These are phyloP conservation scores for Drosophila takahashii DNA, from an alignment of 1,140 invertebrate genomes.

Conservation along the genomic window DNA sequence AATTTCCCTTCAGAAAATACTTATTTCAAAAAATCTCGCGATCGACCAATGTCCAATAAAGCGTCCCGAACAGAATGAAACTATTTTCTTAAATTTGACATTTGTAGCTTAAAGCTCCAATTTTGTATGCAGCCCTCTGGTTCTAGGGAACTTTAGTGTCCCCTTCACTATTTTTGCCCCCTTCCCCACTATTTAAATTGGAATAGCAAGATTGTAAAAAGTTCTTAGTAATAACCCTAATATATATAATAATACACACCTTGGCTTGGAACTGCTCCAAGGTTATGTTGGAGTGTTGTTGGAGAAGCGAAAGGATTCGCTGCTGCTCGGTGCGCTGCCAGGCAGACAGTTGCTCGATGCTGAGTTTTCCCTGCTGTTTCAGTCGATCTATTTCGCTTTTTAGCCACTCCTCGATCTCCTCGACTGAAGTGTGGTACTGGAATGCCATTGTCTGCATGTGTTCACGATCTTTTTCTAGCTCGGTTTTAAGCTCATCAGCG, in stretches of 20 bases:
- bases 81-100: no score
- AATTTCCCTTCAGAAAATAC: no score
- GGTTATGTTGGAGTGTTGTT: slow-evolving; percentile 73
- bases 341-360: slow-evolving; percentile 72
- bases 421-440: slow-evolving; percentile 80
- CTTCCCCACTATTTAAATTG: no score
- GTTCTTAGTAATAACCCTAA: no score
- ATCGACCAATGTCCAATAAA: no score
- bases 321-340: slow-evolving; percentile 80
- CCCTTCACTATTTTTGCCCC: no score
- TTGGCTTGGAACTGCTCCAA: slow-evolving; percentile 75
- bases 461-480: slow-evolving; percentile 73
- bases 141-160: no score
- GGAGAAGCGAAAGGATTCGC: slow-evolving; percentile 63
- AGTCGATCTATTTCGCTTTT: slow-evolving; percentile 70
- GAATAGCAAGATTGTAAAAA: no score
- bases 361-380: slow-evolving; percentile 71
- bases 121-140: no score
- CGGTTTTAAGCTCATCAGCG: slow-evolving; percentile 67
- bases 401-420: slow-evolving; percentile 80
- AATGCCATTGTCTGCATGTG: slow-evolving; percentile 83
- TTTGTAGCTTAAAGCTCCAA: no score
- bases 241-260: slow-evolving; percentile 26
- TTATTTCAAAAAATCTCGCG: no score
- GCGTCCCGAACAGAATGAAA: no score